These are phyloP conservation scores for Drosophila virilis DNA, from an alignment of 1,140 invertebrate genomes.

Conservation along the genomic window DNA sequence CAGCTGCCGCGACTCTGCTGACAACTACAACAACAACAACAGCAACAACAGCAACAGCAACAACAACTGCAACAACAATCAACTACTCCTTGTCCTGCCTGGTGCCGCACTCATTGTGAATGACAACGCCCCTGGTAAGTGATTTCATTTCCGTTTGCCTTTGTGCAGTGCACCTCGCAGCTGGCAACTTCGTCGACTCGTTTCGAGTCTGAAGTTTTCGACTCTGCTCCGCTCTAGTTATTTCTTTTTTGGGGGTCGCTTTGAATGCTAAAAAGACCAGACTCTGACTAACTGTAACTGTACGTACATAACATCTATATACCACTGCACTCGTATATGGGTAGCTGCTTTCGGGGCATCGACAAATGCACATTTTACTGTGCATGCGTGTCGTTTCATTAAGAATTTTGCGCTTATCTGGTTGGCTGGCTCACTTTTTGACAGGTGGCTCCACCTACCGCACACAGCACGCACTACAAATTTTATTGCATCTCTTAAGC, in stretches of 20 bases:
- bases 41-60: constrained; percentile 10
- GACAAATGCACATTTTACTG: constrained; percentile 30
- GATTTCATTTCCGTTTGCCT: constrained; percentile 79
- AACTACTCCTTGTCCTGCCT: constrained; percentile 32
- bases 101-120: constrained; percentile 71
- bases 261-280: constrained; percentile 38
- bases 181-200: constrained; percentile 16
- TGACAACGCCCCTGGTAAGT: constrained; percentile 82
- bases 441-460: constrained; percentile 46
- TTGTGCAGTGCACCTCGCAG: constrained; percentile 65
- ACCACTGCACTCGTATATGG: neutral
- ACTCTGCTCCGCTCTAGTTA: constrained; percentile 9
- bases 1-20: constrained; percentile 65
- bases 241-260: constrained; percentile 34
- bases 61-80: neutral
- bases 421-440: constrained; percentile 34
- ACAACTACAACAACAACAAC: constrained; percentile 48
- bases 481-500: neutral
- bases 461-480: constrained; percentile 13
- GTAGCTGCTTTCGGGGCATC: constrained; percentile 1
- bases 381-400: constrained; percentile 51
- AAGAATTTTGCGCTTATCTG: constrained; percentile 43
- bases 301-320: constrained; percentile 20
- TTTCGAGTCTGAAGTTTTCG: constrained; percentile 17
- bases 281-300: constrained; percentile 25